Evolutionary conservation across 2,888 invertebrate species (phyloP), one percentile per base, ranked within the genome.

Genomic region (Gnatocerus cornutus): DNA sequence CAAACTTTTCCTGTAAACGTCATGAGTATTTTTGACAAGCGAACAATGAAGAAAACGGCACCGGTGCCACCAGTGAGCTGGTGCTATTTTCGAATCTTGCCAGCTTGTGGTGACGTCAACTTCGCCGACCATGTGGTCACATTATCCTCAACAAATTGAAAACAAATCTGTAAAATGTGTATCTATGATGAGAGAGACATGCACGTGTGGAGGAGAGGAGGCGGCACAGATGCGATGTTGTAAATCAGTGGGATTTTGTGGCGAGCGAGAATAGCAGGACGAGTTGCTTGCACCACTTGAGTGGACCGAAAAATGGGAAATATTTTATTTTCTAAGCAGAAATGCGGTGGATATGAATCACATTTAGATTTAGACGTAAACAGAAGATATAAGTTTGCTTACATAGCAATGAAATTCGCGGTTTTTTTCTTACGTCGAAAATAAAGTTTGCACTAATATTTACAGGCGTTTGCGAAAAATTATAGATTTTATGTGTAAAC

Each of bases 191-290:
- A 84, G 84, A 21, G 21, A 70, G 59, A 55, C 66, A 50, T 76
- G 80, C 80, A 80, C 80, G 81, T 80, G 66, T 48, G 81, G 80
- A 63, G 68, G 69, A 69, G 72, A 67, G 61, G 67, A 68, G 76
- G 71, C 81, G 83, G 85, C 87, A 87, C 88, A 88, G 79, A 78
- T 77, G 78, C 74, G 76, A 77, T 74, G 78, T 73, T 77, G 80
- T 81, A 80, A 80, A 81, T 81, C 79, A 80, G 77, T 77, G 75
- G 72, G 73, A 74, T 71, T 72, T 68, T 72, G 46, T 53, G 45
- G 67, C 50, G 65, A 59, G 71, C 53, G 68, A 71, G 64, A 58
- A 74, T 73, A 75, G 75, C 73, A 21, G 21, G 76, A 77, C 61
- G 16, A 53, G 59, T 30, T 67, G 39, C 45, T 71, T 72, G 72